Evolutionary conservation across 2,888 invertebrate species (phyloP).

Genomic region (Melieria crassipennis): DNA sequence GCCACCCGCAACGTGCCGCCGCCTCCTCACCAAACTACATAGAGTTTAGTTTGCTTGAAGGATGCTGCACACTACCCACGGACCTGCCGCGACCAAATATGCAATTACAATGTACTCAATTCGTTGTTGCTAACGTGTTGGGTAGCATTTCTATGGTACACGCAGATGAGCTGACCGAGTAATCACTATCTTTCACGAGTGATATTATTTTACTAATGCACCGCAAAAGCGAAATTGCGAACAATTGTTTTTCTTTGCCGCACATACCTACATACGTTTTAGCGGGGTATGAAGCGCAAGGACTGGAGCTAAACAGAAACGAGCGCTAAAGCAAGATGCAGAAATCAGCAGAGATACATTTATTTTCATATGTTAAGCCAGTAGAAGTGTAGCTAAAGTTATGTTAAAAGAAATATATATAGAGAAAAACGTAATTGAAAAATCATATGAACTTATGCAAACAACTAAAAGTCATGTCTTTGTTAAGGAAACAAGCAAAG

Average conservation of each 20-base stretch:
- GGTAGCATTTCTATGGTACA: too few relatives aligned
- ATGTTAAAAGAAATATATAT: background rate
- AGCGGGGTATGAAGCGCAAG: background rate
- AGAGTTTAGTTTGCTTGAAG: slow-evolving; percentile 27
- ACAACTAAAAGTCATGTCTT: background rate
- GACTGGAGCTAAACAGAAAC: background rate
- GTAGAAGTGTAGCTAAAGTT: background rate
- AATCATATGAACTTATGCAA: background rate
- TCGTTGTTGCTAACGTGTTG: too few relatives aligned
- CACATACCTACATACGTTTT: slow-evolving; percentile 2
- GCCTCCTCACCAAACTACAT: slow-evolving; percentile 19
- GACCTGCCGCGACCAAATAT: too few relatives aligned
- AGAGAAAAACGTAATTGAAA: background rate
- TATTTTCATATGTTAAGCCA: slow-evolving; percentile 25
- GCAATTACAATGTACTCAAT: too few relatives aligned
- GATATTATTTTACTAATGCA: too few relatives aligned
- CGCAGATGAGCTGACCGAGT: too few relatives aligned
- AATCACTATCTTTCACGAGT: too few relatives aligned
- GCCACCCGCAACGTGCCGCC: too few relatives aligned
- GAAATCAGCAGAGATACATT: slow-evolving; percentile 10
- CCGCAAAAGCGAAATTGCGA: too few relatives aligned
- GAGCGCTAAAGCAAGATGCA: background rate
- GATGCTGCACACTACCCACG: background rate
- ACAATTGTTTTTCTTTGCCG: background rate
- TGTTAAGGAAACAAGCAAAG: background rate